These are phyloP conservation scores for Leistus spinibarbis DNA, from an alignment of 2,888 invertebrate genomes.

Conservation along the genomic window DNA sequence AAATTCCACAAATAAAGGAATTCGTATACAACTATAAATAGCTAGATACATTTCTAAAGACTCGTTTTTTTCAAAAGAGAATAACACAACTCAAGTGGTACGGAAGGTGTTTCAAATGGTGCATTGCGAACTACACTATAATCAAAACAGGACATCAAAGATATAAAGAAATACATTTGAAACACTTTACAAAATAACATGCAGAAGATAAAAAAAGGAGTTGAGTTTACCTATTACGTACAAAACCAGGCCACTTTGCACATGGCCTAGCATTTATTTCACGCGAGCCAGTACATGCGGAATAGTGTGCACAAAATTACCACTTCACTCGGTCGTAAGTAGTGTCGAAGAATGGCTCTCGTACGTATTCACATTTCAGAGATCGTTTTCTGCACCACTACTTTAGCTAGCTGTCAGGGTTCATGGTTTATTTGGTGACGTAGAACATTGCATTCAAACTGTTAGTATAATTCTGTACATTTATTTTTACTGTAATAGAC, in stretches of 20 bases:
- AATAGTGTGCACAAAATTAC: background rate
- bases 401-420: background rate
- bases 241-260: constrained; percentile 16
- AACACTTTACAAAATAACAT: constrained; percentile 15
- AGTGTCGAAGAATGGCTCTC: background rate
- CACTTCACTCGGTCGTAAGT: background rate
- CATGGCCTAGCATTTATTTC: constrained; percentile 5
- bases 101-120: background rate
- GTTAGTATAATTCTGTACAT: too few relatives aligned
- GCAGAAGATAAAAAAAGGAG: background rate
- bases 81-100: background rate
- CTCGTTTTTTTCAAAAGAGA: too few relatives aligned
- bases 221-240: background rate
- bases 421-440: background rate
- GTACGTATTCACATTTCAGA: background rate
- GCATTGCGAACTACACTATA: background rate
- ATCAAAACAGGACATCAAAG: constrained; percentile 12
- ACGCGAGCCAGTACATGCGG: constrained; percentile 4
- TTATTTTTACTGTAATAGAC: too few relatives aligned
- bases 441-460: background rate
- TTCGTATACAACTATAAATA: too few relatives aligned
- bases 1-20: too few relatives aligned
- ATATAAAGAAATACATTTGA: background rate
- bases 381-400: background rate
- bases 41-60: too few relatives aligned